Evolutionary conservation across 2,113 vertebrate genomes (phyloP), one percentile per base, ranked within the genome.

Genomic region (Euleptes europaea): DNA sequence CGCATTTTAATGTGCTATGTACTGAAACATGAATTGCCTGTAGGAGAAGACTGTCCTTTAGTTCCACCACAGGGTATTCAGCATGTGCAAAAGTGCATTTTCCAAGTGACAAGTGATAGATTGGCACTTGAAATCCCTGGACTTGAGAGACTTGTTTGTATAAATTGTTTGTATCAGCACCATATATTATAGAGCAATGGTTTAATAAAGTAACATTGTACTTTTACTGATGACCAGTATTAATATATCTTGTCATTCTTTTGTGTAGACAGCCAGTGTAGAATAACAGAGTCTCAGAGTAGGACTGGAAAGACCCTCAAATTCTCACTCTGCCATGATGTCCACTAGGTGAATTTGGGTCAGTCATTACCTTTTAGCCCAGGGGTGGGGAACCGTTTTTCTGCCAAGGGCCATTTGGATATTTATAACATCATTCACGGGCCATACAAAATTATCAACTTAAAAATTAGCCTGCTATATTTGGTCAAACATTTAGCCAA

Each of bases 21-120:
- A 57, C 5, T 75, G 84, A 88, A 91, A 66, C 12, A 82, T 73
- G 1, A 88, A 84, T 72, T 91, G 23, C 5, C 19, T 89, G 73
- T 77, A 79, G 60, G 66, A 42, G 42, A 79, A 89, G 63, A 1
- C 3, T 19, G 33, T 14, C 4, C 87, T 69, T 82, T 65, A 13
- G 1, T 80, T 92, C 85, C 44, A 28, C n/a, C 78, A 38, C 10
- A 74, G 87, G n/a, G 5, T 86, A 2, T 74, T 86, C 86, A n/a
- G 5, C 88, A 35, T 79, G 65, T 78, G 17, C 72, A 82, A 81
- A 82, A 31, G 26, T 28, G 3, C 38, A 88, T 89, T 93, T 88
- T 60, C 35, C 80, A 31, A 33, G 21, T 80, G 71, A 0, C 57
- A 77, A 79, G 13, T 82, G 82, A 83, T 60, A 19, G 1, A 7